Evolutionary conservation across 2,113 vertebrate genomes (phyloP), one percentile per base, ranked within the genome.

Genomic region (Nipponia nippon): DNA sequence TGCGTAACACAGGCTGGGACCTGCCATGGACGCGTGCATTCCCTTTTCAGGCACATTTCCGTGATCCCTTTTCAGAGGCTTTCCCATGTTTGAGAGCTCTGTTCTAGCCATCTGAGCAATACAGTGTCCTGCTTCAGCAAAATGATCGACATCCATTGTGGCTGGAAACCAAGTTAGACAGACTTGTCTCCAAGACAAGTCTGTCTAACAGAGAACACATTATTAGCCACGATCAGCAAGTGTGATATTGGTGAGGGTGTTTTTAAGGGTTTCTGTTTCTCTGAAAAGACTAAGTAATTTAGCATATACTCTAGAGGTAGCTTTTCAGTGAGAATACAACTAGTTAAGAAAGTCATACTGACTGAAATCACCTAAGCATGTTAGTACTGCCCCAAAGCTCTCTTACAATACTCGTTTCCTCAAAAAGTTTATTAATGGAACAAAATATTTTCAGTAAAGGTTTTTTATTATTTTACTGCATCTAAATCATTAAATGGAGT

Each of bases 1-100:
- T 9, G 34, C 6, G 4, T 12, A 32, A 30, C 34, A 5, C 8
- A 2, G 42, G 23, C 62, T 5, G 29, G 44, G 52, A 32, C 44
- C 44, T 9, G 13, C 21, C 38, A 10, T 2, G 36, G 44, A 22
- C 10, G 13, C 19, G 2, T 4, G 21, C 1, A 1, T 13, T 32
- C 20, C 55, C 34, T 59, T 25, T 50, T 16, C 30, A 25, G 53
- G n/a, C 6, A 1, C 10, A 7, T 47, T 56, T 29, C 65, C 6
- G 1, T 5, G n/a, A 27, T 7, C 32, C 13, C 53, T 23, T 53
- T 40, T 36, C 40, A 34, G 61, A 11, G 0, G 9, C 29, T 22
- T 44, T n/a, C 42, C 30, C 16, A 2, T 9, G 59, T 38, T 7
- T 34, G 16, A 52, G 75, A 50, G 12, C 52, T 16, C 50, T 30